Evolutionary conservation across 2,797 vertebrate species (phyloP).

Genomic region (Halcyon chelicuti): DNA sequence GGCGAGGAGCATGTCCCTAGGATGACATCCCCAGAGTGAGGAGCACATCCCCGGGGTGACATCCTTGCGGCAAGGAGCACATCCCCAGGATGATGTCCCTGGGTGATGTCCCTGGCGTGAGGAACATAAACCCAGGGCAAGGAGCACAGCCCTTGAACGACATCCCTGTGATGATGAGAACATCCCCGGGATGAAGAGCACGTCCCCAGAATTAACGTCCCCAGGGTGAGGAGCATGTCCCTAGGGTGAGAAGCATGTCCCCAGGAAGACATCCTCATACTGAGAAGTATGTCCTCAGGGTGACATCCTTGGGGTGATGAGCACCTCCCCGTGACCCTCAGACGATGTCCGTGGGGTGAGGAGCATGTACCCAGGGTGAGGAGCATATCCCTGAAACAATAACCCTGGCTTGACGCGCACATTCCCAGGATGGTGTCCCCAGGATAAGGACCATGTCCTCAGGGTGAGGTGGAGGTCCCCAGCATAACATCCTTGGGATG

Average conservation of each 20-base stretch:
- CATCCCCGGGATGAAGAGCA: not conserved
- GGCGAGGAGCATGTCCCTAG: not conserved
- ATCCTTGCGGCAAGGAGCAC: not conserved
- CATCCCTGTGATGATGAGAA: not conserved
- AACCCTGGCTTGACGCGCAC: too few species aligned
- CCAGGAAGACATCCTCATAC: not conserved
- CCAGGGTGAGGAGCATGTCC: too few species aligned
- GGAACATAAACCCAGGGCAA: not conserved
- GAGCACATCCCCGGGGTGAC: not conserved
- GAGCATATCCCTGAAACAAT: too few species aligned
- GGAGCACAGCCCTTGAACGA: not conserved
- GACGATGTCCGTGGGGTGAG: not conserved
- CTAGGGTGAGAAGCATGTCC: not conserved
- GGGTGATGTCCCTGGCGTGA: too few species aligned
- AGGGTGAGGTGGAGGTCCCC: not conserved
- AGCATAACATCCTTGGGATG: too few species aligned
- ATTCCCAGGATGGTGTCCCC: too few species aligned
- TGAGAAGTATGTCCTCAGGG: too few species aligned
- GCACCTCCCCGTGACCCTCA: too few species aligned
- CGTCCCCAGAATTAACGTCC: rapidly evolving
- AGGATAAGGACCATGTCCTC: not conserved
- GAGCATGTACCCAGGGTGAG: not conserved
- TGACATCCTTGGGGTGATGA: too few species aligned
- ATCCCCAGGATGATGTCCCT: not conserved
- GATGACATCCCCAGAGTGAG: not conserved